Percentiles rank a stretch among this genome's conserved stretches.
Evolutionary conservation across 2,113 vertebrate species (phyloP).

Genomic region (Channa maculata): DNA sequence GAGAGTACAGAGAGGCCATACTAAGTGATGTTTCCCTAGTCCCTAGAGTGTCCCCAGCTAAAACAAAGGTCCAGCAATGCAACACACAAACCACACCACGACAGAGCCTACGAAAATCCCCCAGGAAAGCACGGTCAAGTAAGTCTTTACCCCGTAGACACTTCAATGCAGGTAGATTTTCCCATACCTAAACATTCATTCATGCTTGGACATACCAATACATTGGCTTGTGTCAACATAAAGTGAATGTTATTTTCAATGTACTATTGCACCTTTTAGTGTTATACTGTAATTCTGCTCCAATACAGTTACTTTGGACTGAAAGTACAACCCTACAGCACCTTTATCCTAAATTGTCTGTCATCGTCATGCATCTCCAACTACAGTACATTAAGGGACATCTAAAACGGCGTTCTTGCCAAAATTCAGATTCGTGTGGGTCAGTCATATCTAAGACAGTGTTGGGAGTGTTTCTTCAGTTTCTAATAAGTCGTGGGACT

Average conservation of each 20-base stretch:
- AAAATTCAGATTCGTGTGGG: not conserved
- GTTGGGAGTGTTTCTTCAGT: not conserved
- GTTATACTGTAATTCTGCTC: not conserved
- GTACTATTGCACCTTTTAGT: too few relatives aligned
- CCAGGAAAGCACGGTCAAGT: slow-evolving; percentile 86
- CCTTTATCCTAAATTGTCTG: not conserved
- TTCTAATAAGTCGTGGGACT: not conserved
- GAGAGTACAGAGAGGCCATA: slow-evolving; percentile 85
- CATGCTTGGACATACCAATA: not conserved
- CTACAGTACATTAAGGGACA: not conserved
- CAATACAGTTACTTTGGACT: not conserved
- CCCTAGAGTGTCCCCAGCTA: slow-evolving; percentile 77
- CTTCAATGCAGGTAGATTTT: not conserved
- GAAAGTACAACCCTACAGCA: not conserved
- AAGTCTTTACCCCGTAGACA: slow-evolving; percentile 67
- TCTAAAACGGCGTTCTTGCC: not conserved
- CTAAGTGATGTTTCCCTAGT: slow-evolving; percentile 80
- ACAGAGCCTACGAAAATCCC: slow-evolving; percentile 67
- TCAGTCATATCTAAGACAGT: not conserved
- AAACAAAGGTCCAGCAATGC: slow-evolving; percentile 68
- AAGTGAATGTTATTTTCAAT: too few relatives aligned
- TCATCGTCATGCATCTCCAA: not conserved
- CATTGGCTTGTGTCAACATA: too few relatives aligned
- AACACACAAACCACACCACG: slow-evolving; percentile 70
- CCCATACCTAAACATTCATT: not conserved